phyloP scores from a whole-genome alignment of 2,888 invertebrate genomes.

The Diaprepes abbreviatus region DNA sequence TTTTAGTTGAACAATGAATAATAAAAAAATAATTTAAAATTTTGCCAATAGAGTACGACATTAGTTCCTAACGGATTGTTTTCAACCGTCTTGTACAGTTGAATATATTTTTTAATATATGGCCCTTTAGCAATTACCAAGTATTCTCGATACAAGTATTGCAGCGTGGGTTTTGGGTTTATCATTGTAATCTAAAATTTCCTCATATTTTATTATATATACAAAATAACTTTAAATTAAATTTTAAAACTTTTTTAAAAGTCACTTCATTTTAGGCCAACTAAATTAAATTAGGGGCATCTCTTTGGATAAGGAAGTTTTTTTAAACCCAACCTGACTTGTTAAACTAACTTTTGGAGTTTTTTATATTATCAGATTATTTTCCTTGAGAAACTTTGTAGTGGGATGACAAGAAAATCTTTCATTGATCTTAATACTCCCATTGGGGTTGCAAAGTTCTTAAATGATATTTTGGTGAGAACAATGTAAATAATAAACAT shows the following conservation, averaged over 20 bases:
- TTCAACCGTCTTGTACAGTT: too few species aligned
- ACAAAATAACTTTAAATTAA: not conserved
- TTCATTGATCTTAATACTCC: not conserved
- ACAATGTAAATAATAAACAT: too few species aligned
- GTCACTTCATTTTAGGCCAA: not conserved
- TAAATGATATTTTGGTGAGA: not conserved
- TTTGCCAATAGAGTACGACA: too few species aligned
- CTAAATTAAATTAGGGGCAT: not conserved
- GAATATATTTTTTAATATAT: too few species aligned
- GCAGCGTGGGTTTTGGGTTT: too few species aligned
- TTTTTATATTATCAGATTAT: conserved; percentile 4
- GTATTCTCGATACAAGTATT: too few species aligned
- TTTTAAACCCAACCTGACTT: not conserved
- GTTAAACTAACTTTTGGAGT: not conserved
- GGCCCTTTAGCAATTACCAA: too few species aligned
- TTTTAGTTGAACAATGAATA: too few species aligned
- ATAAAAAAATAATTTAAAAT: too few species aligned
- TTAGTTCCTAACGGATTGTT: too few species aligned
- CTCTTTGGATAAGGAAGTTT: conserved; percentile 5
- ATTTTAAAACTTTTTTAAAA: not conserved
- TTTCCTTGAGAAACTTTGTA: not conserved
- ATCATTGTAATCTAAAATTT: too few species aligned
- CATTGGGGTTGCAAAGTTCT: not conserved
- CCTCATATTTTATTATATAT: too few species aligned
- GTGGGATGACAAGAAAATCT: not conserved